Conservation (phyloP, 35 echinoderm and acorn worm genomes). For the Heliocidaris erythrogramma region DNA sequence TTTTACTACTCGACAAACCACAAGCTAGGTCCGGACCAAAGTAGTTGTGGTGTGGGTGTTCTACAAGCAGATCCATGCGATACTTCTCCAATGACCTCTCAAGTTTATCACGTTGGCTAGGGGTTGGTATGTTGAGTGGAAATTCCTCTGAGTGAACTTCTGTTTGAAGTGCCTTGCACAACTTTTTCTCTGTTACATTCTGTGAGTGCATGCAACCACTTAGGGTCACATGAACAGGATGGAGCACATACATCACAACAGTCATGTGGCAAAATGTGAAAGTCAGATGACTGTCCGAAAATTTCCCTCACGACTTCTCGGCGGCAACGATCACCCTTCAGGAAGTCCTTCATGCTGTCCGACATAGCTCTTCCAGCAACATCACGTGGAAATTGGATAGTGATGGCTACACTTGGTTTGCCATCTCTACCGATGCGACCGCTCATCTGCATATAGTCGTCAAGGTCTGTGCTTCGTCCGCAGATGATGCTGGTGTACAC, state of each 20-base stretch:
- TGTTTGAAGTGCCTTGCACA: too few relatives aligned
- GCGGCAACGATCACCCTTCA: background rate
- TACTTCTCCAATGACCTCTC: background rate
- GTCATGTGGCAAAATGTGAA: too few relatives aligned
- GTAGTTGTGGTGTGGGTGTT: background rate
- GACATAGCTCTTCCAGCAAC: background rate
- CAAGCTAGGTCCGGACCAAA: background rate
- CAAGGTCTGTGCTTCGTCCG: background rate
- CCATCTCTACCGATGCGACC: constrained; percentile 10
- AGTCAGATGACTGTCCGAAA: background rate
- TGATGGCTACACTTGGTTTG: background rate
- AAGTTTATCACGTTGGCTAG: background rate
- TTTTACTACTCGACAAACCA: background rate
- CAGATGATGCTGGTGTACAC: background rate
- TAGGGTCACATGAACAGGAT: background rate
- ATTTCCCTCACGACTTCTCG: background rate
- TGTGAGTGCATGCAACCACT: background rate
- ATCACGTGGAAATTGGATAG: background rate
- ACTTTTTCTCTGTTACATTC: background rate
- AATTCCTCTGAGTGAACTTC: background rate
- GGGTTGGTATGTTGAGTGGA: background rate
- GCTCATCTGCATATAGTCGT: constrained; percentile 21
- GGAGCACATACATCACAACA: background rate
- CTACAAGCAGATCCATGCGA: background rate
- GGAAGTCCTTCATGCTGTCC: background rate